These are phyloP conservation scores for Colletes gigas DNA, from an alignment of 1,140 invertebrate genomes.

Conservation along the genomic window DNA sequence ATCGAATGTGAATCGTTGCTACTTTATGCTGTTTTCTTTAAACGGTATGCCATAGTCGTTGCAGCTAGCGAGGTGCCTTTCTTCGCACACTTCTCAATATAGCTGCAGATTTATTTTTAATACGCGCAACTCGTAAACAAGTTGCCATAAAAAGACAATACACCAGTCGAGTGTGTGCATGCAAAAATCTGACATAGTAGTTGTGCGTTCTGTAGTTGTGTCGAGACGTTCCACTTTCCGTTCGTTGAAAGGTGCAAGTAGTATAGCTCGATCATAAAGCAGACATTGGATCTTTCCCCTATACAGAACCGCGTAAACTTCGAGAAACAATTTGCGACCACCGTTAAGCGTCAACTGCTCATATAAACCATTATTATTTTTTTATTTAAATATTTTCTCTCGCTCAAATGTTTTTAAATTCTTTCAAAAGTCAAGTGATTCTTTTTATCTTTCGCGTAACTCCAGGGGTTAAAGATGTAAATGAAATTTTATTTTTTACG, in stretches of 20 bases:
- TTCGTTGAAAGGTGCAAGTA: not conserved
- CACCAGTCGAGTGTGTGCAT: not conserved
- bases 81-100: slow-evolving; percentile 5
- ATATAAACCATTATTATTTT: no score
- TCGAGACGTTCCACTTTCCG: not conserved
- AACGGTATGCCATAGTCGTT: slow-evolving; percentile 3
- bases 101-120: slow-evolving; percentile 36
- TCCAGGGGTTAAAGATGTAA: no score
- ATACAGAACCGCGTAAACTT: not conserved
- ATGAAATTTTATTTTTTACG: no score
- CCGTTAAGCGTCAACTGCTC: not conserved
- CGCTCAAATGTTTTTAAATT: no score
- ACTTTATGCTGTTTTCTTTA: slow-evolving; percentile 12
- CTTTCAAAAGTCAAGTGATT: no score
- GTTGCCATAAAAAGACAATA: slow-evolving; percentile 26
- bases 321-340: not conserved
- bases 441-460: no score
- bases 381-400: no score
- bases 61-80: not conserved
- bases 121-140: slow-evolving; percentile 35
- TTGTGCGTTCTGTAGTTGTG: not conserved
- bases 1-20: no score
- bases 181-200: not conserved
- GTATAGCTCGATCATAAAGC: slow-evolving; percentile 12
- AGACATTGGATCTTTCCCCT: not conserved